A percentile compares a stretch with the other conserved stretches of the same genome.
Evolutionary conservation across 2,888 invertebrate genomes (phyloP).

Genomic region (Melinaea menophilus): DNA sequence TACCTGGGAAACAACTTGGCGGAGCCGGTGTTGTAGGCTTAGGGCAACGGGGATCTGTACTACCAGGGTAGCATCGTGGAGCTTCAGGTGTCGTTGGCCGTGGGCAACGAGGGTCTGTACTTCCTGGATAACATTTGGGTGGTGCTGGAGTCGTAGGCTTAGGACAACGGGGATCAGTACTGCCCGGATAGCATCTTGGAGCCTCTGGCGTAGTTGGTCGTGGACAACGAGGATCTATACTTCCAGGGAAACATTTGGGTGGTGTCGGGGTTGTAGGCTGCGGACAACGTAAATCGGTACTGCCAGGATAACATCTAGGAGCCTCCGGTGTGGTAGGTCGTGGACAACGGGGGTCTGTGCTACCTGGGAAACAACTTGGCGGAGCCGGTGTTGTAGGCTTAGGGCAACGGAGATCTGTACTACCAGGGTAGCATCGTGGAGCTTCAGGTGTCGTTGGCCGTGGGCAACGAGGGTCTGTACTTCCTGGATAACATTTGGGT

Average conservation of each 20-base stretch:
- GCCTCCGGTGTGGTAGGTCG: slow-evolving; percentile 16
- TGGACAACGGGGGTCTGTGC: slow-evolving; percentile 21
- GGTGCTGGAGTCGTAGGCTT: slow-evolving; percentile 38
- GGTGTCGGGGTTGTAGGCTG: slow-evolving; percentile 37
- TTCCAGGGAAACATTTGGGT: slow-evolving; percentile 43
- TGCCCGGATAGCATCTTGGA: slow-evolving; percentile 39
- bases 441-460: slow-evolving; percentile 37
- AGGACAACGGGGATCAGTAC: slow-evolving; percentile 48
- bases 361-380: slow-evolving; percentile 30
- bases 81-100: slow-evolving; percentile 13
- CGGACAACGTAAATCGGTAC: slow-evolving; percentile 22
- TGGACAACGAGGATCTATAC: slow-evolving; percentile 50
- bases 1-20: slow-evolving; percentile 36
- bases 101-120: slow-evolving; percentile 39
- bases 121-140: slow-evolving; percentile 39
- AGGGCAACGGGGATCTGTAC: too few relatives aligned
- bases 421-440: slow-evolving; percentile 39
- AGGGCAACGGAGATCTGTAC: slow-evolving; percentile 39
- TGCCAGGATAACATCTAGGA: slow-evolving; percentile 37
- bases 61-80: too few relatives aligned
- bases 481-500: slow-evolving; percentile 38
- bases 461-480: slow-evolving; percentile 47
- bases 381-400: slow-evolving; percentile 25
- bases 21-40: slow-evolving; percentile 36
- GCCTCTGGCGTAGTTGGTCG: slow-evolving; percentile 43